Base-by-base conservation (phyloP, 2,888 invertebrate genomes). In the Pyrocoelia pectoralis region DNA sequence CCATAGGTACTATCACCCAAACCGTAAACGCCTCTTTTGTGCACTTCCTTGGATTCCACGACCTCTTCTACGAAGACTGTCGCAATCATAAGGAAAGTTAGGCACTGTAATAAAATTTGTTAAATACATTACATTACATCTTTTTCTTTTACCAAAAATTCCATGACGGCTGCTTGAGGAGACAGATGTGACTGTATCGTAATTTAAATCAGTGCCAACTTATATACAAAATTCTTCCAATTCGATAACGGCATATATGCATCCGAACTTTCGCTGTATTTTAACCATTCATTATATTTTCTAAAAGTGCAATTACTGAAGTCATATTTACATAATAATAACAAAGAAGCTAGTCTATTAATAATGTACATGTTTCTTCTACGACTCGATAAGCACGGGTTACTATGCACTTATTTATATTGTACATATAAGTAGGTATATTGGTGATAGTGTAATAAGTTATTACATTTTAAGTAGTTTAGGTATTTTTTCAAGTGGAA, bases 1-100 rank as follows among this genome's bases (percentile, higher is more conserved):
- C 67, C 69, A 28, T 70, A 64, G 38, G 67, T 72, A 18, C 51
- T 33, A 55, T 66, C 56, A 10, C 58, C 63, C 28, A 66, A 19
- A 60, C 40, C 51, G 29, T 52, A 2, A 48, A 63, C 15, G 13
- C 61, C 61, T 41, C 61, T 51, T 40, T 65, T 61, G n/a, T 61
- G 40, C 13, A 41, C 38, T 13, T 58, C 58, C 51, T 62, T 61
- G 12, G 52, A 43, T 2, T 62, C 52, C 18, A 33, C 62, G 52
- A 61, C 66, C 56, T 50, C 63, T 50, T 61, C 59, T 15, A 54
- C 65, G 40, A 55, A 67, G 69, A 50, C 69, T 64, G 61, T 65
- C 38, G 55, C 59, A 29, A 46, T 14, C 33, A 66, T n/a, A 29
- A 65, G 52, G 19, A 61, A 14, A 53, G 38, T 29, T 12, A 56